phyloP scores from a whole-genome alignment of 2,113 vertebrate species.

The Amphiprion ocellaris region DNA sequence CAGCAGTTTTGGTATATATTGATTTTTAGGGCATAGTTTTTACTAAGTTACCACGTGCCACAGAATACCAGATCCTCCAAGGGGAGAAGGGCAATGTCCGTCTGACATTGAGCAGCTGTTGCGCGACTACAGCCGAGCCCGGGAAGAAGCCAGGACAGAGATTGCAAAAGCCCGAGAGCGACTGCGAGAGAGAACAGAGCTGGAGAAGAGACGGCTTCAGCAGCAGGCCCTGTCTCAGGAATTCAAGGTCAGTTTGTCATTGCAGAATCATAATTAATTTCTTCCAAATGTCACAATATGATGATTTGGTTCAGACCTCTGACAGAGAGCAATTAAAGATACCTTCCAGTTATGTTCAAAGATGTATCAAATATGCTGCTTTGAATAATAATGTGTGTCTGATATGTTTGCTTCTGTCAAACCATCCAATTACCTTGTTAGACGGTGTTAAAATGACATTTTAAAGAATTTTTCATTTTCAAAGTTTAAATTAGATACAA shows the following conservation, averaged over 20 bases:
- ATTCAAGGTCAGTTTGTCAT: conserved; percentile 80
- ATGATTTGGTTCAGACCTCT: background rate
- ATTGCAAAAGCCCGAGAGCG: conserved; percentile 91
- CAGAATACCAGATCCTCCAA: conserved; percentile 84
- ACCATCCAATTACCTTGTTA: too few species aligned
- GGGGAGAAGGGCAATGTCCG: conserved; percentile 77
- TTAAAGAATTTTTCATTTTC: background rate
- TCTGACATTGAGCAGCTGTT: conserved; percentile 91
- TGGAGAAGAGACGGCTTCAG: conserved; percentile 90
- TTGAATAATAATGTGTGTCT: background rate
- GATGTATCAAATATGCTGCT: background rate
- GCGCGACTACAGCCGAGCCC: conserved; percentile 90
- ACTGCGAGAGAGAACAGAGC: conserved; percentile 89
- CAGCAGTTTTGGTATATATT: too few species aligned
- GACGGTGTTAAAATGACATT: background rate
- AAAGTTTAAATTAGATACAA: background rate
- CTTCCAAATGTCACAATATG: background rate
- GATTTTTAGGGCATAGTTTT: too few species aligned
- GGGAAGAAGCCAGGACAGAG: conserved; percentile 92
- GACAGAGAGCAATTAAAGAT: conserved; percentile 7
- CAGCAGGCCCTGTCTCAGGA: conserved; percentile 87
- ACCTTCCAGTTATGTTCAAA: background rate
- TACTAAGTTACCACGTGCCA: background rate
- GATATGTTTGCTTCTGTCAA: too few species aligned
- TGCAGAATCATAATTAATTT: background rate